phyloP scores from a whole-genome alignment of 2,113 vertebrate species.

The Lepus americanus region DNA sequence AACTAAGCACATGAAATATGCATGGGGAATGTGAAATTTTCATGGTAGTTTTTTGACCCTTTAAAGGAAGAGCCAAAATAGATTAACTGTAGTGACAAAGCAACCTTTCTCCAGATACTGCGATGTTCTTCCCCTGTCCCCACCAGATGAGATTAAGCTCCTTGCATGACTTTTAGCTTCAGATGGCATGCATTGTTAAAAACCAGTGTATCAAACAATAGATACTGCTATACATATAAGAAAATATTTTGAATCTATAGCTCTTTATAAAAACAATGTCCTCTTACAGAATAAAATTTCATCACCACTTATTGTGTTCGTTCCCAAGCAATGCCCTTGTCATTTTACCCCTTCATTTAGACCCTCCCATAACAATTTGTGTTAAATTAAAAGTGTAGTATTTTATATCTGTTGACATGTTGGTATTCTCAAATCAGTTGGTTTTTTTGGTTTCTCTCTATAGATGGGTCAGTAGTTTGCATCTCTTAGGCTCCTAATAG shows the following conservation, averaged over 20 bases:
- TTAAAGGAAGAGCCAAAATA: background rate
- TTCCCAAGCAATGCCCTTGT: background rate
- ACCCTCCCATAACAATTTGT: background rate
- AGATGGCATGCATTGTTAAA: background rate
- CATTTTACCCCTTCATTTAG: background rate
- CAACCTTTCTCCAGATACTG: background rate
- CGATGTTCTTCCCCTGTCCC: background rate
- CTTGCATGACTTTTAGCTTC: background rate
- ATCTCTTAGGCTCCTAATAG: background rate
- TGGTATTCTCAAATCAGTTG: background rate
- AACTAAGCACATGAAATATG: slow-evolving; percentile 1
- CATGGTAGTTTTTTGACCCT: background rate
- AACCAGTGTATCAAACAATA: background rate
- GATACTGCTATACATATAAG: background rate
- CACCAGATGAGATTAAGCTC: background rate
- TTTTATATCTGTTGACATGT: background rate
- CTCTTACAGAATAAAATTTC: background rate
- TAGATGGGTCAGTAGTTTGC: background rate
- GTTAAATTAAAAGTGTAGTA: background rate
- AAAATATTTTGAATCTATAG: background rate
- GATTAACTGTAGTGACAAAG: background rate
- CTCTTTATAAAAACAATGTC: slow-evolving; percentile 36
- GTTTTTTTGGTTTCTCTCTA: background rate
- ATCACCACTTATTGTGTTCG: background rate
- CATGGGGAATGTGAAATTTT: slow-evolving; percentile 53